Conservation (phyloP, 2,797 vertebrate genomes). For the Gorsachius magnificus region DNA sequence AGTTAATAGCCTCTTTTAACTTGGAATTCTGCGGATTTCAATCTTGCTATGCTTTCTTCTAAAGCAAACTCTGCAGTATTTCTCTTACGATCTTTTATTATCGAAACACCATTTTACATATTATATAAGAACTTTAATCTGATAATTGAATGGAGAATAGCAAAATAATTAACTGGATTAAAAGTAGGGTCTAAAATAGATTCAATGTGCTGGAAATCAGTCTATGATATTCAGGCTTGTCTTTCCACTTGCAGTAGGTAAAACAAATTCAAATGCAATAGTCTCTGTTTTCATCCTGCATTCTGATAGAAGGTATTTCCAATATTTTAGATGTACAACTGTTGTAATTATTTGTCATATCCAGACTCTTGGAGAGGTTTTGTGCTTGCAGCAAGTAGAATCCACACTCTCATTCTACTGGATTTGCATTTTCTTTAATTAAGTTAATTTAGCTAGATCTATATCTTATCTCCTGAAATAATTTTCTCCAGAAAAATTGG, state of each 20-base stretch:
- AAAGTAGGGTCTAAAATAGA: not conserved
- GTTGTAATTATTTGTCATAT: not conserved
- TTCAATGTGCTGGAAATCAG: not conserved
- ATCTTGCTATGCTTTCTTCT: not conserved
- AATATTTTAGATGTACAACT: not conserved
- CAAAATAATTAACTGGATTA: constrained; percentile 36
- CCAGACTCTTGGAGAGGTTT: not conserved
- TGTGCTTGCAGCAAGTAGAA: not conserved
- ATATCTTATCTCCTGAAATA: constrained; percentile 13
- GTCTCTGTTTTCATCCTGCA: not conserved
- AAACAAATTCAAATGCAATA: not conserved
- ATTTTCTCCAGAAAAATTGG: constrained; percentile 16
- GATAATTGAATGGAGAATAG: constrained; percentile 27
- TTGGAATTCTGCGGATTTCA: not conserved
- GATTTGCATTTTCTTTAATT: constrained; percentile 48
- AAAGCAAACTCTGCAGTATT: not conserved
- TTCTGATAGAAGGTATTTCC: not conserved
- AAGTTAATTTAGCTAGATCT: constrained; percentile 10
- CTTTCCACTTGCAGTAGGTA: not conserved
- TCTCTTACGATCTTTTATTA: not conserved
- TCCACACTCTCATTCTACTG: not conserved
- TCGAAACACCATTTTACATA: not conserved
- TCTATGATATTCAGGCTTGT: not conserved
- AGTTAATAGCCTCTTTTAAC: not conserved
- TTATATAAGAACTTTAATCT: constrained; percentile 17